phyloP scores from a whole-genome alignment of 2,888 invertebrate genomes.

The Magallana nippona region DNA sequence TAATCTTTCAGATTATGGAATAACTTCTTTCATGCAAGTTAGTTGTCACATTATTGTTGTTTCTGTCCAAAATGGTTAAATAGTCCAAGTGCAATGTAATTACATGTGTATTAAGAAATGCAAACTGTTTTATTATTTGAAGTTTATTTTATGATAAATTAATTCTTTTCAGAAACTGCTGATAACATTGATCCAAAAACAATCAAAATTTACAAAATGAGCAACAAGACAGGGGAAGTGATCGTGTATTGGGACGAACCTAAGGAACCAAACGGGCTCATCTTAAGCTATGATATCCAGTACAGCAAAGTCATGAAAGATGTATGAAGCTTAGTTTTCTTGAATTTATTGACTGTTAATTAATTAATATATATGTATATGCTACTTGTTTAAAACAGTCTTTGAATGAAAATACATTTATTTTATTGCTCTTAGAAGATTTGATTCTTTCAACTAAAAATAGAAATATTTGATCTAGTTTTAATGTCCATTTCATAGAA shows the following conservation, averaged over 20 bases:
- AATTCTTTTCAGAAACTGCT: constrained; percentile 83
- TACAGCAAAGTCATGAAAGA: constrained; percentile 85
- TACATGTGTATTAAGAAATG: too few relatives aligned
- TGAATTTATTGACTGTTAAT: not conserved
- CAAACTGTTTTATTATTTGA: too few relatives aligned
- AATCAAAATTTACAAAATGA: constrained; percentile 54
- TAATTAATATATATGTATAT: not conserved
- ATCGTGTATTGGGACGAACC: constrained; percentile 88
- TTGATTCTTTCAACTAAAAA: too few relatives aligned
- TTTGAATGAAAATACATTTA: too few relatives aligned
- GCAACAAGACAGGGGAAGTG: constrained; percentile 71
- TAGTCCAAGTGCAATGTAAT: too few relatives aligned
- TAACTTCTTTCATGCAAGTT: too few relatives aligned
- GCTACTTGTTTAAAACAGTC: not conserved
- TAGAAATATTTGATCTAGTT: too few relatives aligned
- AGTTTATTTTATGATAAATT: not conserved
- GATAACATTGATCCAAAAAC: constrained; percentile 82
- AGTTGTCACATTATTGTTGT: too few relatives aligned
- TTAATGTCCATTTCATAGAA: too few relatives aligned
- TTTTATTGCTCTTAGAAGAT: too few relatives aligned
- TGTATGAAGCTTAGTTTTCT: constrained; percentile 78
- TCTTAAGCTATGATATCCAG: constrained; percentile 90
- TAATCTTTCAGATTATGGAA: too few relatives aligned
- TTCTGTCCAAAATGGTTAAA: too few relatives aligned
- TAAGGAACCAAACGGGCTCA: constrained; percentile 90